Conservation (phyloP, 2,888 invertebrate genomes). For the Euproctis similis region DNA sequence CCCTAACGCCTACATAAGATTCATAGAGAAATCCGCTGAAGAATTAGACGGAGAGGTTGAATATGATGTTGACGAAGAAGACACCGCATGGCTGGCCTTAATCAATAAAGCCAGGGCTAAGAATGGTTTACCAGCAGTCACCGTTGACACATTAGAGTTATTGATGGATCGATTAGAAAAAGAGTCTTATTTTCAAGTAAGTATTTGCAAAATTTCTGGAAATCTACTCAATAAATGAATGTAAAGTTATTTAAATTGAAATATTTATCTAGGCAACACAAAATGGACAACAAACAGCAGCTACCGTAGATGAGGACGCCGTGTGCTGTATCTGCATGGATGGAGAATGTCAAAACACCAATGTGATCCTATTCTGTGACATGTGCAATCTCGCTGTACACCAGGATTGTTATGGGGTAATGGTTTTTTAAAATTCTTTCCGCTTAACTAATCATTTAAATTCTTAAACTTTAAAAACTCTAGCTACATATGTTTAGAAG, state of each 20-base stretch:
- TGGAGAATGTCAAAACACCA: constrained; percentile 98
- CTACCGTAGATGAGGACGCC: constrained; percentile 96
- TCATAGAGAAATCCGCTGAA: constrained; percentile 95
- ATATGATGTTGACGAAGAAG: constrained; percentile 99
- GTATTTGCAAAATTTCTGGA: constrained; percentile 3
- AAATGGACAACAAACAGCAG: constrained; percentile 80
- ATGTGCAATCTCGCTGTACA: constrained; percentile 99
- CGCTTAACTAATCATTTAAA: too few relatives aligned
- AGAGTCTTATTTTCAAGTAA: constrained; percentile 94
- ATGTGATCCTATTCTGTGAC: constrained; percentile 99
- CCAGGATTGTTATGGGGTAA: constrained; percentile 98
- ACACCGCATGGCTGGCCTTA: constrained; percentile 93
- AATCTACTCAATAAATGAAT: too few relatives aligned
- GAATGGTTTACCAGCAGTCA: constrained; percentile 83
- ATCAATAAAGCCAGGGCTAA: constrained; percentile 89
- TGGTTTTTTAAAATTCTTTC: too few relatives aligned
- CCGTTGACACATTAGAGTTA: constrained; percentile 93
- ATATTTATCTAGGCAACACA: constrained; percentile 67
- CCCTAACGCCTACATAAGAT: constrained; percentile 92
- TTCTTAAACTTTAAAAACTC: too few relatives aligned
- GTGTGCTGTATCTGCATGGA: constrained; percentile 99
- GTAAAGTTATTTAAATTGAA: background rate
- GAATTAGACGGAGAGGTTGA: constrained; percentile 95
- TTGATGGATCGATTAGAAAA: constrained; percentile 98
- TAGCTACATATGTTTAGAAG: too few relatives aligned